phyloP scores from a whole-genome alignment of 2,888 invertebrate species.

The Scrobipalpa costella region DNA sequence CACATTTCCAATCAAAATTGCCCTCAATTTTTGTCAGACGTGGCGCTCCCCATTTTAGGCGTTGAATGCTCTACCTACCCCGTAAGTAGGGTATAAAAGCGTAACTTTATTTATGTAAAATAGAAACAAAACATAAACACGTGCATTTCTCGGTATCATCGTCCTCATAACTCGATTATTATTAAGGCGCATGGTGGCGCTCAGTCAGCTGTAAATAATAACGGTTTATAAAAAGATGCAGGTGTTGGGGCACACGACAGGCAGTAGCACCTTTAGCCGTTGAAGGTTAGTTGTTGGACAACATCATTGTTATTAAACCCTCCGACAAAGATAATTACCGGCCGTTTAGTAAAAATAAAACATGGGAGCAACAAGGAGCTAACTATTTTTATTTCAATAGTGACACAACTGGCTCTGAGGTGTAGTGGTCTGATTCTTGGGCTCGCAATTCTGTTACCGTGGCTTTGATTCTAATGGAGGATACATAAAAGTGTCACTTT shows the following conservation, averaged over 20 bases:
- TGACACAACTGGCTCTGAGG: too few relatives aligned
- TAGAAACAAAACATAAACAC: too few relatives aligned
- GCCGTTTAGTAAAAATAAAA: neutral
- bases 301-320: slow-evolving; percentile 25
- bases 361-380: neutral
- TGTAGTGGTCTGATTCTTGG: too few relatives aligned
- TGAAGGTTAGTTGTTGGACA: slow-evolving; percentile 49
- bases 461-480: too few relatives aligned
- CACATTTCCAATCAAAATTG: too few relatives aligned
- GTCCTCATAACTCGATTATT: neutral
- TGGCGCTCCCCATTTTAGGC: too few relatives aligned
- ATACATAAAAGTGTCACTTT: too few relatives aligned
- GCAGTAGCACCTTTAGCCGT: slow-evolving; percentile 43
- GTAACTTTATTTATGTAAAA: too few relatives aligned
- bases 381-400: neutral
- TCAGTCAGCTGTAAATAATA: neutral
- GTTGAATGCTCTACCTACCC: too few relatives aligned
- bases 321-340: slow-evolving; percentile 5
- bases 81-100: too few relatives aligned
- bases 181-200: neutral
- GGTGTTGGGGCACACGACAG: slow-evolving; percentile 43
- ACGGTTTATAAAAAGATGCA: slow-evolving; percentile 41
- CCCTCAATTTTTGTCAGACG: too few relatives aligned
- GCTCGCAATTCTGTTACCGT: too few relatives aligned
- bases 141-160: neutral